Evolutionary conservation across 2,797 vertebrate genomes (phyloP), one percentile per base, ranked within the genome.

Genomic region (Urophycis tenuis): DNA sequence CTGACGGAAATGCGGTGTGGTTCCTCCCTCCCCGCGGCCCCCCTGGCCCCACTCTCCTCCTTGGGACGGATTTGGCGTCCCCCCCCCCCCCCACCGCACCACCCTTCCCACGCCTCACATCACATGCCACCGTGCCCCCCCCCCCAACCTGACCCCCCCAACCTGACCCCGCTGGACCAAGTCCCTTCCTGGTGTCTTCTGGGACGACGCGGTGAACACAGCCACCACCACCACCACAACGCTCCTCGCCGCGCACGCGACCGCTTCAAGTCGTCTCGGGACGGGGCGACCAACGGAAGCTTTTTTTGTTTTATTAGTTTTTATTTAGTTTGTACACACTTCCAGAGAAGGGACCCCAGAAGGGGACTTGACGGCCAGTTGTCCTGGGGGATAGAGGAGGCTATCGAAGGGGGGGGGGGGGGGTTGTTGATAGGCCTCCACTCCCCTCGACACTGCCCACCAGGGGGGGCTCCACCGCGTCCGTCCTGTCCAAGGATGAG

Each of bases 91-190:
- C n/a, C n/a, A n/a, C n/a, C n/a, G n/a, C n/a, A n/a, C n/a, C n/a
- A n/a, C n/a, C n/a, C n/a, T n/a, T n/a, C n/a, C 79, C 72, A 86
- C 91, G 91, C 86, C n/a, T 89, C 93, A 91, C 91, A 93, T 90
- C 88, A 91, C 91, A 91, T 93, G 93, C 93, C n/a, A n/a, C n/a
- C n/a, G n/a, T 93, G 89, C 93, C 75, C 90, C 74, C 87, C 90
- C 92, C 88, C 93, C 92, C 92, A 92, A 87, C 89, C 89, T 93
- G 88, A 90, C 85, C 86, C 86, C n/a, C 87, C 91, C 92, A 89
- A 86, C 86, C 79, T 80, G 22, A 74, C 35, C 60, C 8, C 60
- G n/a, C 60, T n/a, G 60, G 60, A 17, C 29, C n/a, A 67, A 67
- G 60, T 67, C 12, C 53, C 12, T 29, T 30, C 60, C 25, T 10